Conservation (phyloP, 2,888 invertebrate species). For the Noctua janthe region DNA sequence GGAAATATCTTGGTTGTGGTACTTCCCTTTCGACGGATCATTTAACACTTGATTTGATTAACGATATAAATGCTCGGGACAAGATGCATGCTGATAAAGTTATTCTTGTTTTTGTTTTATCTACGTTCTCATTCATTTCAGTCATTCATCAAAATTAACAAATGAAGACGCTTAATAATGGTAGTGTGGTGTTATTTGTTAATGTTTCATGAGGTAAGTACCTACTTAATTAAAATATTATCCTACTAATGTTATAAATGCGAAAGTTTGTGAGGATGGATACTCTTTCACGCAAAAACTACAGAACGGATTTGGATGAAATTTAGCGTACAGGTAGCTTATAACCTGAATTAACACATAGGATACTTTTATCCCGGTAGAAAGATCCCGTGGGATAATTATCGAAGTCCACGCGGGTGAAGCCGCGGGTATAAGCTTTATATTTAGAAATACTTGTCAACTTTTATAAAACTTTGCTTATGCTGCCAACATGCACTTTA, state of each 20-base stretch:
- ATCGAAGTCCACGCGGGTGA: too few species aligned
- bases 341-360: too few species aligned
- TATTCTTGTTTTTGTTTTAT: slow-evolving; percentile 32
- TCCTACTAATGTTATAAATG: too few species aligned
- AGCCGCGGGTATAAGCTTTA: too few species aligned
- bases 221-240: too few species aligned
- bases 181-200: neutral
- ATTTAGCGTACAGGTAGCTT: too few species aligned
- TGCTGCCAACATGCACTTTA: neutral
- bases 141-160: slow-evolving; percentile 40
- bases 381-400: too few species aligned
- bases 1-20: slow-evolving; percentile 79
- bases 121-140: slow-evolving; percentile 19
- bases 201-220: too few species aligned
- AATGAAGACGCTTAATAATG: slow-evolving; percentile 14
- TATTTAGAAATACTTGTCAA: neutral
- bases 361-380: too few species aligned
- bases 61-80: slow-evolving; percentile 72
- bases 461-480: neutral
- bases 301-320: too few species aligned
- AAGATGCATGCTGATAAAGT: slow-evolving; percentile 60
- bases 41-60: slow-evolving; percentile 86
- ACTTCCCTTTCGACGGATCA: slow-evolving; percentile 77
- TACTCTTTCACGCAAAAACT: too few species aligned
- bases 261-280: too few species aligned